phyloP scores from a whole-genome alignment of 2,113 vertebrate species.

The Entosphenus tridentatus region DNA sequence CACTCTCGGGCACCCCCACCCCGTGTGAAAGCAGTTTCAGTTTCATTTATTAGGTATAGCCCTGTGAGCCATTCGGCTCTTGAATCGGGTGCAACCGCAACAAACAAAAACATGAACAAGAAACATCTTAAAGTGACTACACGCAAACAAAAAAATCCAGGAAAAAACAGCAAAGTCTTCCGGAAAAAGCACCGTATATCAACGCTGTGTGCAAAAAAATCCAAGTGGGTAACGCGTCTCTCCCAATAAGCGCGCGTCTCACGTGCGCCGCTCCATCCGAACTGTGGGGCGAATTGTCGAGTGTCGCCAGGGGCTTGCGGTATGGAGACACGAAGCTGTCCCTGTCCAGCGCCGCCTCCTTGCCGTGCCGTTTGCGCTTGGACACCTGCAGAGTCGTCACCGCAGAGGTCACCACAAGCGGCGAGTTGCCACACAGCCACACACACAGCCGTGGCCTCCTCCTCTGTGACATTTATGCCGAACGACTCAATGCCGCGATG shows the following conservation, averaged over 20 bases:
- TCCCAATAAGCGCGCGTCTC: slow-evolving; percentile 16
- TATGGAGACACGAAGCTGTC: slow-evolving; percentile 36
- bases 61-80: too few species aligned
- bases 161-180: neutral
- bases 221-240: too few species aligned
- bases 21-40: too few species aligned
- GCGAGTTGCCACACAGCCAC: neutral
- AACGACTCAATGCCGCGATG: too few species aligned
- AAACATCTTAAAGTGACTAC: neutral
- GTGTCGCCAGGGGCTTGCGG: slow-evolving; percentile 42
- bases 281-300: slow-evolving; percentile 29
- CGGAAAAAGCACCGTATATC: slow-evolving; percentile 8
- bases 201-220: neutral
- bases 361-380: too few species aligned
- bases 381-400: too few species aligned
- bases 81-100: too few species aligned
- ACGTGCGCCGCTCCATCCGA: slow-evolving; percentile 53
- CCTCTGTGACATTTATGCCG: neutral
- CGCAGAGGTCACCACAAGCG: too few species aligned
- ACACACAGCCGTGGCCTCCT: too few species aligned
- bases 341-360: neutral
- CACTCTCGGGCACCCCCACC: neutral
- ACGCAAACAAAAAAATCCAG: neutral
- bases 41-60: too few species aligned
- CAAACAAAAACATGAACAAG: neutral